These are phyloP conservation scores for Rhagologus leucostigma DNA, from an alignment of 2,113 vertebrate genomes.

Conservation along the genomic window DNA sequence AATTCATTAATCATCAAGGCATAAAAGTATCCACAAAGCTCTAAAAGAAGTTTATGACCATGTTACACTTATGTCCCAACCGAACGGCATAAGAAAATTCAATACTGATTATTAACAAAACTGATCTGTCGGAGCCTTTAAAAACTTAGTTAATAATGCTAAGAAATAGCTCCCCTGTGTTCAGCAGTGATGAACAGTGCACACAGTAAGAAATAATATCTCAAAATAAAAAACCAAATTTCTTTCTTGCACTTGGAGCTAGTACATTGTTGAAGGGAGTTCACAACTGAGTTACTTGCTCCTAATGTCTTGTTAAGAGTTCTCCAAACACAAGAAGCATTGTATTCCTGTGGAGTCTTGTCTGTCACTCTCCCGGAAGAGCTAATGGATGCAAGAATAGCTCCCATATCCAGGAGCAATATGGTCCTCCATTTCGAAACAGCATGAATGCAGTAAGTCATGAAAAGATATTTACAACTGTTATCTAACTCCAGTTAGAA, in stretches of 20 bases:
- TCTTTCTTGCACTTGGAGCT: background rate
- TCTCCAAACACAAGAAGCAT: background rate
- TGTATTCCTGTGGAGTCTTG: background rate
- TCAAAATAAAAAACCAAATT: background rate
- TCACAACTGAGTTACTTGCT: background rate
- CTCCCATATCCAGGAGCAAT: background rate
- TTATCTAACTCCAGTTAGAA: background rate
- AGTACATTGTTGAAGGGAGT: background rate
- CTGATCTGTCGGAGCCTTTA: background rate
- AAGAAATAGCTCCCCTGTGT: background rate
- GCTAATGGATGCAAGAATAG: background rate
- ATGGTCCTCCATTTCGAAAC: background rate
- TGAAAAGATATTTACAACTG: background rate
- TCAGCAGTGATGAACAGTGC: background rate
- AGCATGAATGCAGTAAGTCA: background rate
- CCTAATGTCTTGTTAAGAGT: background rate
- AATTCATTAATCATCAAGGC: background rate
- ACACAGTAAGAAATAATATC: background rate
- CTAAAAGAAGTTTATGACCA: background rate
- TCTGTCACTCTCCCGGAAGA: background rate
- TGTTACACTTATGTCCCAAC: background rate
- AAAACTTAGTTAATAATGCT: slow-evolving; percentile 1
- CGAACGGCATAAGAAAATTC: background rate
- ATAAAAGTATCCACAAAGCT: slow-evolving; percentile 2
- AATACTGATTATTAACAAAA: slow-evolving; percentile 26